Conservation (phyloP, 2,888 invertebrate genomes). For the Drosophila borborema region DNA sequence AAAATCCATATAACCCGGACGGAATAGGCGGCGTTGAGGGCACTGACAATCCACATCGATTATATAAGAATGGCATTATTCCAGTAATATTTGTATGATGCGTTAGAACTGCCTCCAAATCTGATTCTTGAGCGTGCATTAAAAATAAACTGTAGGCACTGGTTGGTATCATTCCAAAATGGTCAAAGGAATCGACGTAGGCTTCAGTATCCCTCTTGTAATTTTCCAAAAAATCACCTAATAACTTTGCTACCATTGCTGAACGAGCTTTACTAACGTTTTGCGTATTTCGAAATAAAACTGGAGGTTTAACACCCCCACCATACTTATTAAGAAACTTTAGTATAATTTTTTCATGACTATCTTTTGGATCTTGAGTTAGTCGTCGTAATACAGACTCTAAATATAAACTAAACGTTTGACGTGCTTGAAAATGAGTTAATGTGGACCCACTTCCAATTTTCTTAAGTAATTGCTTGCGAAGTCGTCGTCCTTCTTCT, state of each 20-base stretch:
- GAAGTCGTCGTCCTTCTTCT: constrained; percentile 81
- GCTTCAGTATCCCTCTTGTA: constrained; percentile 94
- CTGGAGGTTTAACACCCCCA: constrained; percentile 89
- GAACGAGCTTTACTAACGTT: constrained; percentile 91
- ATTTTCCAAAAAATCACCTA: constrained; percentile 92
- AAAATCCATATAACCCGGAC: constrained; percentile 84
- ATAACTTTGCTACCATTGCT: constrained; percentile 93
- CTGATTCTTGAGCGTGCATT: constrained; percentile 86
- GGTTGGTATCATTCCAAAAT: constrained; percentile 86
- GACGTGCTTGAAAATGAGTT: constrained; percentile 89
- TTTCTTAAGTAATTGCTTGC: constrained; percentile 85
- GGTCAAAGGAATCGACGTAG: constrained; percentile 90
- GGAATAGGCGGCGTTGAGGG: constrained; percentile 85
- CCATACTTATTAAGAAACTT: constrained; percentile 92
- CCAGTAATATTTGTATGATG: constrained; percentile 84
- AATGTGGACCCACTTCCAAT: constrained; percentile 88
- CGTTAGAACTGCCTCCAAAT: constrained; percentile 83
- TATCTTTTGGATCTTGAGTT: constrained; percentile 85
- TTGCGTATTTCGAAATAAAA: constrained; percentile 86
- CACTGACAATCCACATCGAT: constrained; percentile 82
- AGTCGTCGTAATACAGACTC: constrained; percentile 90
- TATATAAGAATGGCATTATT: constrained; percentile 84
- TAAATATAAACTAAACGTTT: constrained; percentile 92
- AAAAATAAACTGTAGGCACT: constrained; percentile 88
- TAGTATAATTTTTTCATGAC: constrained; percentile 88